Evolutionary conservation across 1,140 invertebrate species (phyloP).

Genomic region (Drosophila pachea): DNA sequence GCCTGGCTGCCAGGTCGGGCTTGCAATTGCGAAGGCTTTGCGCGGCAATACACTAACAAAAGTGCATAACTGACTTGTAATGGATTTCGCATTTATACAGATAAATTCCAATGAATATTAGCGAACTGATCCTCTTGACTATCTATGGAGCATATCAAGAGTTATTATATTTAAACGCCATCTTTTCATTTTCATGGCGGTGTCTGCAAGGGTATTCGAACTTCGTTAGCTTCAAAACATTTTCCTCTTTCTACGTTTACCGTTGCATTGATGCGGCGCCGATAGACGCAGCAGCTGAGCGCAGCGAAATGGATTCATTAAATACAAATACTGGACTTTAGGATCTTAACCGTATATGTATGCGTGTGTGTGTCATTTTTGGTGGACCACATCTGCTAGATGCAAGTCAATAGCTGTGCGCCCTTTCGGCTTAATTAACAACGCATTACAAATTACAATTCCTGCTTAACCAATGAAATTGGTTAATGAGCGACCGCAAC

Average conservation of each 20-base stretch:
- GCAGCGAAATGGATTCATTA: conserved; percentile 66
- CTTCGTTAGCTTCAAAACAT: background rate
- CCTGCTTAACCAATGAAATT: conserved; percentile 21
- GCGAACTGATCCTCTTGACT: too few relatives aligned
- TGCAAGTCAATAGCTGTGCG: conserved; percentile 4
- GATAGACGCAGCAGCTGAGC: conserved; percentile 12
- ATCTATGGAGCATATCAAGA: background rate
- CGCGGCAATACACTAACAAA: background rate
- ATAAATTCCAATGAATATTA: too few relatives aligned
- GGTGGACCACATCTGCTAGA: conserved; percentile 30
- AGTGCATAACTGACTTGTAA: too few relatives aligned
- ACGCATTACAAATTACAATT: conserved; percentile 39
- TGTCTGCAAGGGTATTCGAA: background rate
- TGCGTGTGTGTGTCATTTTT: conserved; percentile 11
- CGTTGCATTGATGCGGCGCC: conserved; percentile 36
- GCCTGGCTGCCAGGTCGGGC: conserved; percentile 21
- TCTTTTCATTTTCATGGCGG: background rate
- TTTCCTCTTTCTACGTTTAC: conserved; percentile 29
- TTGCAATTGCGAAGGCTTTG: conserved; percentile 35
- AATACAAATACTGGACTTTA: conserved; percentile 53
- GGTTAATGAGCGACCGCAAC: conserved; percentile 25
- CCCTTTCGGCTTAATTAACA: conserved; percentile 43
- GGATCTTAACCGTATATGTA: conserved; percentile 5
- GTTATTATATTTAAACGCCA: background rate
- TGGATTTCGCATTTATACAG: background rate